phyloP scores from a whole-genome alignment of 2,113 vertebrate genomes.

The Isurus oxyrinchus region DNA sequence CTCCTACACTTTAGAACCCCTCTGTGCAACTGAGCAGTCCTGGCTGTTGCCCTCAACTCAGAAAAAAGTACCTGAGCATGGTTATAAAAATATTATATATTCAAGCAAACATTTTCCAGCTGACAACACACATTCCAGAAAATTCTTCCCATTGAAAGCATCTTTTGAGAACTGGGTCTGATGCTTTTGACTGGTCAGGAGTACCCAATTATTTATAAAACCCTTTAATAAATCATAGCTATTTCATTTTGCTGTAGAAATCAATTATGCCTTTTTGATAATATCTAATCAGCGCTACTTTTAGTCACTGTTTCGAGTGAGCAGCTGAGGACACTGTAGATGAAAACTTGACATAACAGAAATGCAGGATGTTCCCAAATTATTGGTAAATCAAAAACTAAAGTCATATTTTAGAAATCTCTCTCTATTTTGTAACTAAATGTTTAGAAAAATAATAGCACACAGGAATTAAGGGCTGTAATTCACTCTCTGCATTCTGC shows the following conservation, averaged over 20 bases:
- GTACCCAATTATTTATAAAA: neutral
- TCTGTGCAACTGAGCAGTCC: neutral
- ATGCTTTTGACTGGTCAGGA: neutral
- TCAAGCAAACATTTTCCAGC: neutral
- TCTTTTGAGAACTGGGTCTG: neutral
- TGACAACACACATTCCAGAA: neutral
- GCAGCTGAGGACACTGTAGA: neutral
- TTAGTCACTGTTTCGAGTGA: neutral
- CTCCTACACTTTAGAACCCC: neutral
- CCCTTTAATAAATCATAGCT: neutral
- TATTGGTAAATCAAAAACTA: neutral
- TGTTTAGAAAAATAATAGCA: neutral
- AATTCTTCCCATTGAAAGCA: neutral
- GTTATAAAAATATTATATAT: neutral
- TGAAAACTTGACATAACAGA: neutral
- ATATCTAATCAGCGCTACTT: neutral
- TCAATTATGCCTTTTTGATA: neutral
- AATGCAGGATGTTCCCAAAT: neutral
- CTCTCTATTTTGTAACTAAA: neutral
- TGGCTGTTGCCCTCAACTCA: neutral
- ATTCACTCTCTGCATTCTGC: conserved; percentile 21
- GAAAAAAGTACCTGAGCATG: neutral
- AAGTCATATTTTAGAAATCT: neutral
- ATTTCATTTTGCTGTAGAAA: neutral
- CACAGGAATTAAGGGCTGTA: neutral